A percentile compares a stretch with the other conserved stretches of the same genome.
Evolutionary conservation across 92 coral and sea anemone genomes (phyloP).

Genomic region (Porites evermanni): DNA sequence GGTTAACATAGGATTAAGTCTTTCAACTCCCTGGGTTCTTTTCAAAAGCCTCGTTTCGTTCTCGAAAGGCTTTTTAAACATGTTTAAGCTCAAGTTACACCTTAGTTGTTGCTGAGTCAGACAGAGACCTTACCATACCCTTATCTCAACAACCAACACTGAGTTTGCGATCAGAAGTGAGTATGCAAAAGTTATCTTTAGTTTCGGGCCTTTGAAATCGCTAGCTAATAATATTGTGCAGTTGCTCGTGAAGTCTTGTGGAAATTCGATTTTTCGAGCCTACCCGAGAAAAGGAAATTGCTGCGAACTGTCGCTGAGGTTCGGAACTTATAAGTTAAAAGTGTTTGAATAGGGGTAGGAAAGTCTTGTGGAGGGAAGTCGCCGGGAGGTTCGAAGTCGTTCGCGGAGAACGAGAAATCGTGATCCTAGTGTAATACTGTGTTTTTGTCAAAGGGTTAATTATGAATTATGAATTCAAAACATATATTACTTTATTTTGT

Average conservation of each 20-base stretch:
- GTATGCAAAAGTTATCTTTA: not conserved
- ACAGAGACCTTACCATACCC: not conserved
- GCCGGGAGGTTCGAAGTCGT: too few species aligned
- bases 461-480: not conserved
- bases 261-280: too few species aligned
- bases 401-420: too few species aligned
- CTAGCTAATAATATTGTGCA: not conserved
- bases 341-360: too few species aligned
- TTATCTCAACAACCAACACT: not conserved
- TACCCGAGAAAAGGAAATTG: too few species aligned
- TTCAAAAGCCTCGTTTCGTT: not conserved
- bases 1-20: conserved; percentile 2
- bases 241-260: not conserved
- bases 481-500: not conserved
- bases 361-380: too few species aligned
- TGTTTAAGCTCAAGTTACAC: not conserved
- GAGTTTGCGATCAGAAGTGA: not conserved
- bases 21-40: conserved; percentile 2
- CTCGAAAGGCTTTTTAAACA: not conserved
- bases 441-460: not conserved
- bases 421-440: too few species aligned
- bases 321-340: too few species aligned
- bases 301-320: too few species aligned
- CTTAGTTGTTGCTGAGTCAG: not conserved
- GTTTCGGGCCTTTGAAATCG: not conserved